Evolutionary conservation across 2,113 vertebrate genomes (phyloP).

Genomic region (Phyllostomus hastatus): DNA sequence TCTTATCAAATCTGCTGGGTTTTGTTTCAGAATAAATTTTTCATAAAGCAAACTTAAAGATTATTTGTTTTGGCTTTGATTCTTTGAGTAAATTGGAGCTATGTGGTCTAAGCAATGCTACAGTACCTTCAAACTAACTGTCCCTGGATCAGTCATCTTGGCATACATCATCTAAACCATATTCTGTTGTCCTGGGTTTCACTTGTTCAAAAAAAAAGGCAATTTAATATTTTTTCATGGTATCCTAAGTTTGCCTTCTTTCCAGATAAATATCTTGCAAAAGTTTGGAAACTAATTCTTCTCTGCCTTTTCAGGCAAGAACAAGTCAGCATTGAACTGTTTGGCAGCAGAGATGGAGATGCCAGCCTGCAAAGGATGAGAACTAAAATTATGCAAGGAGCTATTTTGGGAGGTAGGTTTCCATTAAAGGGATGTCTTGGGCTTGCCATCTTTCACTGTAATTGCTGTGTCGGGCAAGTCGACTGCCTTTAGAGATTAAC

Average conservation of each 20-base stretch:
- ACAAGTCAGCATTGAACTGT: conserved; percentile 34
- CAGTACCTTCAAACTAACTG: background rate
- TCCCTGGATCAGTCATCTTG: background rate
- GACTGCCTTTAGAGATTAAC: conserved; percentile 81
- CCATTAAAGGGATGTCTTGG: conserved; percentile 80
- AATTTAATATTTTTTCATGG: conserved; percentile 12
- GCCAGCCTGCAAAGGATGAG: conserved; percentile 42
- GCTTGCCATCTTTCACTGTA: conserved; percentile 80
- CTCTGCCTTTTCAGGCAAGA: background rate
- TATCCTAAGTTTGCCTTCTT: conserved; percentile 30
- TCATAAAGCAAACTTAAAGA: background rate
- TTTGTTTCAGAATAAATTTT: background rate
- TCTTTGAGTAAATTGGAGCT: background rate
- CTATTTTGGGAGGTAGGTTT: conserved; percentile 67
- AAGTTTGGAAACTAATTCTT: background rate
- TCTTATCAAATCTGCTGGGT: background rate
- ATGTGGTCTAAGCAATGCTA: background rate
- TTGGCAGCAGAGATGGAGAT: conserved; percentile 44
- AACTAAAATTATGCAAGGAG: conserved; percentile 73
- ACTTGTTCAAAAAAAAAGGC: background rate
- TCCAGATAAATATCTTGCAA: background rate
- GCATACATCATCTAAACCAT: background rate
- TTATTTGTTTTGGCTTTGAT: background rate
- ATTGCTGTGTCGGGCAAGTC: conserved; percentile 82
- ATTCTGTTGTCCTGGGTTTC: background rate